Evolutionary conservation across 2,797 vertebrate genomes (phyloP), one percentile per base, ranked within the genome.

Genomic region (Botia kubotai): DNA sequence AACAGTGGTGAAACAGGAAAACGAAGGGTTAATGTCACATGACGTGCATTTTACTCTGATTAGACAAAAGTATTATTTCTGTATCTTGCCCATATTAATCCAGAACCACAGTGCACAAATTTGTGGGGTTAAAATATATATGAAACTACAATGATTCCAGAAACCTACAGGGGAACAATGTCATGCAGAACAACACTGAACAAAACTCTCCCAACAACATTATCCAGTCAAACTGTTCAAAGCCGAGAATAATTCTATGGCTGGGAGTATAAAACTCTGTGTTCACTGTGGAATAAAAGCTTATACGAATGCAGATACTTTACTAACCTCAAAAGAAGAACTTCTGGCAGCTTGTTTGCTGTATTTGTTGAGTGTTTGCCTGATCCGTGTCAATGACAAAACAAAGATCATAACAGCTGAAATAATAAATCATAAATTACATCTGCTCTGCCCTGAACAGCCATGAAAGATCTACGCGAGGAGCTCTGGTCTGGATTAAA

Each of bases 401-500:
- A 53, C 7, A n/a, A n/a, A 36, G 66, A 7, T 67, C n/a, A 19
- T 63, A 46, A n/a, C 1, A 26, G 74, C 23, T 23, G 5, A 11
- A 39, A 29, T 12, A 48, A 50, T 14, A 26, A 48, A 55, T 67
- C 48, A 55, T 65, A 26, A 23, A 65, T n/a, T 65, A 65, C 7
- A 29, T 65, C 6, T 52, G 43, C 57, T 2, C 10, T 33, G 53
- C 14, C 29, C 26, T 65, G 62, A 65, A 10, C 6, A 2, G 29
- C 16, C 33, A 3, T 72, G 19, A 53, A n/a, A 11, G n/a, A 63
- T 53, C 17, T 52, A 62, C 26, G 14, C 55, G 5, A 50, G n/a
- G 43, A 71, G 57, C 26, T 79, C 39, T 63, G 55, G 17, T 52
- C 68, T 26, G 67, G 46, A 68, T 60, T 39, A 69, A 43, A 69